These are phyloP conservation scores for Montipora efflorescens DNA, from an alignment of 64 coral and sea anemone species.

Conservation along the genomic window DNA sequence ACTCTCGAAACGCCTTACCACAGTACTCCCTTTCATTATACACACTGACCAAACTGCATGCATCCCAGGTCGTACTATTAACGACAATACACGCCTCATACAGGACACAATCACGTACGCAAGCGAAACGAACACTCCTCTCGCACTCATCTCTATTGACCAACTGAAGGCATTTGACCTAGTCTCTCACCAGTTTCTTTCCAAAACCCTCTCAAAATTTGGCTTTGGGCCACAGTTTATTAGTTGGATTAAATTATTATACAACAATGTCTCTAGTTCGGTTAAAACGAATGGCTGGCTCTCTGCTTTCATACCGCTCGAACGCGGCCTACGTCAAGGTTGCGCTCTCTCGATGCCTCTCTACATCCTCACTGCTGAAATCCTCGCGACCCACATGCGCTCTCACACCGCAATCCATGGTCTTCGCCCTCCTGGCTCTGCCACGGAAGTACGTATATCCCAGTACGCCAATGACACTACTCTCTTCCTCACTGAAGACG, in stretches of 20 bases:
- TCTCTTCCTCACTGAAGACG: background rate
- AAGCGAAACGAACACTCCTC: background rate
- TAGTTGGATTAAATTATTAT: conserved; percentile 34
- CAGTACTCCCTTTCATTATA: background rate
- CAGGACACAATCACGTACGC: background rate
- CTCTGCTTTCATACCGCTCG: background rate
- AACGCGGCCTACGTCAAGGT: background rate
- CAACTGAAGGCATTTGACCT: conserved; percentile 43
- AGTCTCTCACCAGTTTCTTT: background rate
- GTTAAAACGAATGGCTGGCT: conserved; percentile 42
- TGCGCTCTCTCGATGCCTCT: conserved; percentile 52
- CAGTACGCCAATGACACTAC: conserved; percentile 64
- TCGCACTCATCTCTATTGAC: conserved; percentile 12
- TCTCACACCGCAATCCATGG: background rate
- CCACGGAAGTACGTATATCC: background rate
- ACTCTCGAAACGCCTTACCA: background rate
- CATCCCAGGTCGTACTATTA: conserved; percentile 6
- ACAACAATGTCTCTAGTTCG: conserved; percentile 6
- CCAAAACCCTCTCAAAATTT: background rate
- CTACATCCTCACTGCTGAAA: conserved; percentile 40
- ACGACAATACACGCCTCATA: conserved; percentile 1
- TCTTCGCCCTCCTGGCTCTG: background rate
- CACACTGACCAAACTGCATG: conserved; percentile 32
- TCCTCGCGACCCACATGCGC: background rate
- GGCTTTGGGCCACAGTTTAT: conserved; percentile 19